Conservation (phyloP, 1,140 invertebrate genomes). For the Drosophila kikkawai region DNA sequence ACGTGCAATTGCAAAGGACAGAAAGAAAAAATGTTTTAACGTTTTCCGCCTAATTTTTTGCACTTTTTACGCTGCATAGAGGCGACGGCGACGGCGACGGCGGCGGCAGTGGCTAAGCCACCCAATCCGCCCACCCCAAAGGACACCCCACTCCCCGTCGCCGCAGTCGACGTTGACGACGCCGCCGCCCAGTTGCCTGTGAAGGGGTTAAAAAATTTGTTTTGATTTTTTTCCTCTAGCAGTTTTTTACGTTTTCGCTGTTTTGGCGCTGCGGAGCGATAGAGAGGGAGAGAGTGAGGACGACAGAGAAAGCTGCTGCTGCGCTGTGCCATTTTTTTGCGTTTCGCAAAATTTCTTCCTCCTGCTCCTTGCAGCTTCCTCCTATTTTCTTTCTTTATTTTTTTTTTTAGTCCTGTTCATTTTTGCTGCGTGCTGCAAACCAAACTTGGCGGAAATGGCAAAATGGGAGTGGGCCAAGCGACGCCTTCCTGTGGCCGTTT, state of each 20-base stretch:
- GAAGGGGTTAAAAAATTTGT: constrained; percentile 82
- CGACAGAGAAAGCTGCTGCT: constrained; percentile 54
- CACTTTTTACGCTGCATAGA: constrained; percentile 66
- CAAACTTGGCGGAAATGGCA: constrained; percentile 46
- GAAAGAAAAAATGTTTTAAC: constrained; percentile 61
- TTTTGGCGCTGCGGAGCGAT: constrained; percentile 47
- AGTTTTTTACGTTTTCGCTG: constrained; percentile 44
- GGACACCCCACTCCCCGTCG: neutral
- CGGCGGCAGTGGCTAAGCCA: constrained; percentile 53
- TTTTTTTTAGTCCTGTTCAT: constrained; percentile 57
- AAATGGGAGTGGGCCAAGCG: constrained; percentile 53
- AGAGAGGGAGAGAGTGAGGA: neutral
- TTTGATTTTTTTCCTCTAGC: constrained; percentile 76
- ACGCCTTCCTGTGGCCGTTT: constrained; percentile 57
- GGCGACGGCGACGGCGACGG: constrained; percentile 30
- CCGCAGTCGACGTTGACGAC: constrained; percentile 26
- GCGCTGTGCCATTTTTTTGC: constrained; percentile 66
- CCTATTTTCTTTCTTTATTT: neutral
- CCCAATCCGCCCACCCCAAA: constrained; percentile 29
- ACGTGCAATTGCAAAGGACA: constrained; percentile 57
- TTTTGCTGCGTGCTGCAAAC: constrained; percentile 76
- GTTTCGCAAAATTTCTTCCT: constrained; percentile 64
- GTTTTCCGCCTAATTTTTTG: constrained; percentile 80
- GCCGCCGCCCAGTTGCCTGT: constrained; percentile 33
- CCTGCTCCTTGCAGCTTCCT: constrained; percentile 1